A percentile compares a stretch with the other conserved stretches of the same genome.
Evolutionary conservation across 2,797 vertebrate species (phyloP).

Genomic region (Clamator glandarius): DNA sequence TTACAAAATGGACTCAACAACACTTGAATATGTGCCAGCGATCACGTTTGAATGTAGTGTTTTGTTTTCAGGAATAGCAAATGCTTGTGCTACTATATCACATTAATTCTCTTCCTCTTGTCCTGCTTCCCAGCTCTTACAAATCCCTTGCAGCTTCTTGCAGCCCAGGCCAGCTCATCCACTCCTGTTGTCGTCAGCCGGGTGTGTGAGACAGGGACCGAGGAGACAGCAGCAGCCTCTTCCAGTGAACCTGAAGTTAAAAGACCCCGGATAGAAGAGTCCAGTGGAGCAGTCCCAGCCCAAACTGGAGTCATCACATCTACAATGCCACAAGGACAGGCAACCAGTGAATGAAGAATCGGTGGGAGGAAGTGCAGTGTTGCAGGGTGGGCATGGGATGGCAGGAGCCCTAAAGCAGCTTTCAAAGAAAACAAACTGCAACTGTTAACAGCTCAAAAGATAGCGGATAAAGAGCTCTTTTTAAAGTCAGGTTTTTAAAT

Average conservation of each 20-base stretch:
- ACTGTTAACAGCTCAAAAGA: constrained; percentile 14
- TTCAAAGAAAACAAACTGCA: constrained; percentile 36
- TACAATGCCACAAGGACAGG: constrained; percentile 74
- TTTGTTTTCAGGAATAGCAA: not conserved
- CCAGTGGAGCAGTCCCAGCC: constrained; percentile 48
- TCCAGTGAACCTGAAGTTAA: constrained; percentile 88
- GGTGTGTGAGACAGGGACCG: constrained; percentile 76
- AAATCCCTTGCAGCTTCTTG: constrained; percentile 95
- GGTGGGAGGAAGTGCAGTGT: constrained; percentile 31
- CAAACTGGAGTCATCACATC: constrained; percentile 76
- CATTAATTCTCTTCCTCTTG: not conserved
- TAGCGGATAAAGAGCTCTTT: constrained; percentile 38
- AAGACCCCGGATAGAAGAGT: constrained; percentile 87
- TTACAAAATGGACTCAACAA: not conserved
- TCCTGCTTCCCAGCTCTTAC: constrained; percentile 81
- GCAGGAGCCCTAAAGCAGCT: constrained; percentile 18
- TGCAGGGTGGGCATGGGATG: constrained; percentile 45
- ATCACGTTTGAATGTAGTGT: accelerated
- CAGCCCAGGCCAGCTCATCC: constrained; percentile 95
- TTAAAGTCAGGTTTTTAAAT: constrained; percentile 36
- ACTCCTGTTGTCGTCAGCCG: constrained; percentile 90
- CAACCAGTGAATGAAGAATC: constrained; percentile 77
- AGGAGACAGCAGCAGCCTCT: constrained; percentile 71
- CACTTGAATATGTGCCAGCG: not conserved
- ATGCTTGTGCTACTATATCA: not conserved